A percentile compares a stretch with the other conserved stretches of the same genome.
Conservation (phyloP, 2,113 vertebrate species). For the Ceuthmochares aereus region DNA sequence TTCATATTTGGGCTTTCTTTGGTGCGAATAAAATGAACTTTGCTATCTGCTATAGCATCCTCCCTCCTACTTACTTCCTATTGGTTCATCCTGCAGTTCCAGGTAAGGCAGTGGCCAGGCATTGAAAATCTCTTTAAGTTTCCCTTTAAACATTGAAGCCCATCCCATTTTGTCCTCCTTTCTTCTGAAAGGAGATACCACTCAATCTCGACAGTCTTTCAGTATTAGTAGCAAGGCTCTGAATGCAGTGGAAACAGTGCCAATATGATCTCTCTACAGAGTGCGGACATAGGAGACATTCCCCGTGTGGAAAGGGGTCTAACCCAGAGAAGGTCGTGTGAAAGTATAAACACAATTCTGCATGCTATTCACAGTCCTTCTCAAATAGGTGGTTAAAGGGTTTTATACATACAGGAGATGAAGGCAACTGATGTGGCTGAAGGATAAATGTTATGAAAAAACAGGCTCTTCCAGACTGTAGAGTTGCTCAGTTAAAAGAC, state of each 20-base stretch:
- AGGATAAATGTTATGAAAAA: background rate
- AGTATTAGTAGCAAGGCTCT: background rate
- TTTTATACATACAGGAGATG: background rate
- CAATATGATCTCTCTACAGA: background rate
- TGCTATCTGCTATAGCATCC: background rate
- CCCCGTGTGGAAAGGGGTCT: background rate
- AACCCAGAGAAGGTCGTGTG: background rate
- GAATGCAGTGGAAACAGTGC: background rate
- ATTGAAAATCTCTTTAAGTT: conserved; percentile 24
- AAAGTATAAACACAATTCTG: background rate
- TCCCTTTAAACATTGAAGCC: conserved; percentile 36
- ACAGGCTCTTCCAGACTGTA: background rate
- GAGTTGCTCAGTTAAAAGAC: background rate
- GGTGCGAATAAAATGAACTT: background rate
- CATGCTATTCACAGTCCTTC: background rate
- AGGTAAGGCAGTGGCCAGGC: background rate
- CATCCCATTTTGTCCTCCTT: background rate
- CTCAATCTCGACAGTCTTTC: background rate
- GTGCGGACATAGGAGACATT: background rate
- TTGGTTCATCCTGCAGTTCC: background rate
- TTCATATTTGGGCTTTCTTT: background rate
- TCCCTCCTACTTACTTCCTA: background rate
- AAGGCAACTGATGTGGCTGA: background rate
- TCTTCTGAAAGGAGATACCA: background rate
- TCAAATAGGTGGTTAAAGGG: background rate